Conservation (phyloP, 2,888 invertebrate genomes). For the Pristionchus maxplancki region DNA sequence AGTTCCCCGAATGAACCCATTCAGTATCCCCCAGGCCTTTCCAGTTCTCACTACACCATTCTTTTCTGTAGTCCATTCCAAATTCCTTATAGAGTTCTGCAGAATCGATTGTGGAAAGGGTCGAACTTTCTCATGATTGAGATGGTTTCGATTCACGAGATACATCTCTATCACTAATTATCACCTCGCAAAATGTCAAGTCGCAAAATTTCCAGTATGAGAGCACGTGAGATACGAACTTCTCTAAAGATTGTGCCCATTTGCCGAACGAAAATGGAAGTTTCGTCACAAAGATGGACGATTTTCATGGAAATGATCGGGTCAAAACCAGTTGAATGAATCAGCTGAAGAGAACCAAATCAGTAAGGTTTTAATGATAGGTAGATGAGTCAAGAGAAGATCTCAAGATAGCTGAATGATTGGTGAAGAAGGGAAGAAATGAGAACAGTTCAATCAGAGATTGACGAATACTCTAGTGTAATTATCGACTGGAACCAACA, state of each 20-base stretch:
- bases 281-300: neutral
- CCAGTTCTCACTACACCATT: neutral
- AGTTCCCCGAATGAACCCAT: neutral
- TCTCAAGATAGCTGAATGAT: neutral
- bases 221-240: neutral
- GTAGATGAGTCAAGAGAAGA: neutral
- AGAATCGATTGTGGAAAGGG: neutral
- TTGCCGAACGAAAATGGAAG: neutral
- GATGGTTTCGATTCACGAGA: neutral
- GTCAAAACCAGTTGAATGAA: conserved; percentile 12
- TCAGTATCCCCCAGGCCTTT: neutral
- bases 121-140: neutral
- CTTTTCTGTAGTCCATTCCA: too few species aligned
- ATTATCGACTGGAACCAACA: neutral
- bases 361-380: neutral
- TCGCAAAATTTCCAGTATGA: neutral
- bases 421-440: neutral
- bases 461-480: neutral
- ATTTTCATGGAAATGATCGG: neutral
- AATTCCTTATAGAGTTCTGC: neutral
- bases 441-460: neutral
- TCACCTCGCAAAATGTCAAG: too few species aligned
- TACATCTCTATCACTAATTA: neutral
- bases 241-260: conserved; percentile 25
- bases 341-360: neutral